Evolutionary conservation across 2,888 invertebrate species (phyloP), one percentile per base, ranked within the genome.

Genomic region (Charanyca ferruginea): DNA sequence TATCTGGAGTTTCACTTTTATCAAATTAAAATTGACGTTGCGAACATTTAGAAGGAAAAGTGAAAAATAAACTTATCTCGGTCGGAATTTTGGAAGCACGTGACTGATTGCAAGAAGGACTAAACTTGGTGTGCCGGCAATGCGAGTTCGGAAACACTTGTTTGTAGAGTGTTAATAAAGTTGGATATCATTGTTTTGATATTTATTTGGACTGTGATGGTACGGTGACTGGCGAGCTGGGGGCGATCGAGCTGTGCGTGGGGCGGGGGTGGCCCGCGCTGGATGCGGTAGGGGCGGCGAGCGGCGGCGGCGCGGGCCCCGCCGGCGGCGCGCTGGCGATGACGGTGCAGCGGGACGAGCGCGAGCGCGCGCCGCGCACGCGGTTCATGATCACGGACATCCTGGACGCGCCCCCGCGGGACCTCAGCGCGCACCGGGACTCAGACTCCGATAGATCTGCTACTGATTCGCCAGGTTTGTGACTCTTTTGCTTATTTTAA

Each of bases 301-400:
- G 85, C 85, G 91, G 92, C 90, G 89, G 89, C 84, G 89, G 87
- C 85, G 87, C 85, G 84, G 89, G 90, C 84, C 89, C 91, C 89
- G 90, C 94, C 87, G 94, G 92, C 94, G 91, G 95, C 94, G 91
- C 94, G 92, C 91, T 93, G 94, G 94, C 96, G 95, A 96, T 96
- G 96, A 96, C 96, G 91, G 96, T 96, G 91, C 96, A 96, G 89
- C 96, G 96, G 90, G 97, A 94, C 91, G 97, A 97, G 91, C 89
- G 98, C 98, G 96, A 98, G 85, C 97, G 97, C 93, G 96, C 97
- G 79, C 97, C 97, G 57, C 96, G 98, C 83, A 98, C 98, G 72
- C 95, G 98, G 80, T 98, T 98, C 95, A 98, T 98, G 98, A 98
- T 98, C 94, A 98, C 98, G 83, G 98, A 98, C 91, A 98, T 98